Conservation (phyloP, 2,888 invertebrate genomes). For the Cerastoderma edule region DNA sequence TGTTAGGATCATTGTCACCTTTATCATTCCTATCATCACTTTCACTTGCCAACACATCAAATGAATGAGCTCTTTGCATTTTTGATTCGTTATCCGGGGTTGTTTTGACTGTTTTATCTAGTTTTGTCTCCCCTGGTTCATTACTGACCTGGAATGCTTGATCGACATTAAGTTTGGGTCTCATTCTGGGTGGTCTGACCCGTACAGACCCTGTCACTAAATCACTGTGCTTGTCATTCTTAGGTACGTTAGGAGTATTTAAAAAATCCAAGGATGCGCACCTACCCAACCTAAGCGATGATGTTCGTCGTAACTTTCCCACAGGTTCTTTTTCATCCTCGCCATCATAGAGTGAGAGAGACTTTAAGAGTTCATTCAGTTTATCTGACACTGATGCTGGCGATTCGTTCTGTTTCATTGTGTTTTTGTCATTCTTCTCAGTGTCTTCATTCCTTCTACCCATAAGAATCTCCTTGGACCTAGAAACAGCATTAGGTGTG, state of each 20-base stretch:
- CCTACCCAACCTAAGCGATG: conserved; percentile 59
- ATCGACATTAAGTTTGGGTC: conserved; percentile 50
- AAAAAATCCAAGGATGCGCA: conserved; percentile 58
- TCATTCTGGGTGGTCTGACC: conserved; percentile 43
- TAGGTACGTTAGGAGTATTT: conserved; percentile 23
- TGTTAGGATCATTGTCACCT: conserved; percentile 38
- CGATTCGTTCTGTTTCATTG: conserved; percentile 45
- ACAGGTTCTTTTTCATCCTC: conserved; percentile 50
- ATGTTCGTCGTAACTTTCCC: conserved; percentile 61
- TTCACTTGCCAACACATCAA: conserved; percentile 55
- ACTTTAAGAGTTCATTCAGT: conserved; percentile 72
- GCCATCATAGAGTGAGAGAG: conserved; percentile 65
- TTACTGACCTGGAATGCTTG: conserved; percentile 22
- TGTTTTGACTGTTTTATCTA: conserved; percentile 28
- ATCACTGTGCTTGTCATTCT: conserved; percentile 41
- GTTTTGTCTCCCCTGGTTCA: conserved; percentile 31
- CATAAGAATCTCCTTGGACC: background rate
- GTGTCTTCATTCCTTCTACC: background rate
- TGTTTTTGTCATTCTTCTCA: background rate
- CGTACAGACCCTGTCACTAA: conserved; percentile 56
- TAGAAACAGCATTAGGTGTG: background rate
- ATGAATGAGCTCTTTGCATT: conserved; percentile 63
- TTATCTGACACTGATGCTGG: conserved; percentile 79
- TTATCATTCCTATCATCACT: conserved; percentile 37
- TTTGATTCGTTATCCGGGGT: conserved; percentile 8